These are phyloP conservation scores for Ophiodon elongatus DNA, from an alignment of 2,113 vertebrate genomes.

Conservation along the genomic window DNA sequence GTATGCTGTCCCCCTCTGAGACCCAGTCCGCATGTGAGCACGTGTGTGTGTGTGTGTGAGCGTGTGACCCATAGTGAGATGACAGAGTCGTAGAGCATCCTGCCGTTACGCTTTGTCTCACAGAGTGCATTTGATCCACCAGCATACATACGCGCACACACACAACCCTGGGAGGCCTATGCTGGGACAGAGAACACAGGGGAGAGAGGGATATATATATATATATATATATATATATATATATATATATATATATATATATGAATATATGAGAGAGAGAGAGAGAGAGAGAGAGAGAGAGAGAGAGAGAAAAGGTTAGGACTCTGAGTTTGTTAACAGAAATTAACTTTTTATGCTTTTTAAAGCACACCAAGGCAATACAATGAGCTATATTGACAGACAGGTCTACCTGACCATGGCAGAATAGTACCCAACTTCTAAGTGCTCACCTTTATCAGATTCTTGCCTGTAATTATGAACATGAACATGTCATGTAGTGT, in stretches of 20 bases:
- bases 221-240: too few relatives aligned
- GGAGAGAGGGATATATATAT: constrained; percentile 66
- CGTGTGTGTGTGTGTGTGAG: constrained; percentile 48
- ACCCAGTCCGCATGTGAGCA: constrained; percentile 76
- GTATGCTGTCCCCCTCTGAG: constrained; percentile 75
- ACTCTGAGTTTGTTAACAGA: constrained; percentile 51
- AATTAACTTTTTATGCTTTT: constrained; percentile 43
- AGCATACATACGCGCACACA: constrained; percentile 36
- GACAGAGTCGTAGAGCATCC: constrained; percentile 77
- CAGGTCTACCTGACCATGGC: not conserved
- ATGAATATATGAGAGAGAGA: too few relatives aligned
- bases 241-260: too few relatives aligned
- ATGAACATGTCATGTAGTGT: constrained; percentile 66
- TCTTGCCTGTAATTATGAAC: not conserved
- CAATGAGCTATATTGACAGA: not conserved
- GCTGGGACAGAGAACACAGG: constrained; percentile 68
- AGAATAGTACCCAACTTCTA: not conserved
- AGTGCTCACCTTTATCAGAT: not conserved
- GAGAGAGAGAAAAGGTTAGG: constrained; percentile 60
- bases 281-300: not conserved
- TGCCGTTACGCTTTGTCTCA: constrained; percentile 78
- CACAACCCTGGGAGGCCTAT: constrained; percentile 58
- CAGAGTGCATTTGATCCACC: constrained; percentile 81
- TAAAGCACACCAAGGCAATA: constrained; percentile 7
- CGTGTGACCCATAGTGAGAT: constrained; percentile 78